Base-by-base conservation (phyloP, 2,888 invertebrate genomes). In the Helobdella robusta region DNA sequence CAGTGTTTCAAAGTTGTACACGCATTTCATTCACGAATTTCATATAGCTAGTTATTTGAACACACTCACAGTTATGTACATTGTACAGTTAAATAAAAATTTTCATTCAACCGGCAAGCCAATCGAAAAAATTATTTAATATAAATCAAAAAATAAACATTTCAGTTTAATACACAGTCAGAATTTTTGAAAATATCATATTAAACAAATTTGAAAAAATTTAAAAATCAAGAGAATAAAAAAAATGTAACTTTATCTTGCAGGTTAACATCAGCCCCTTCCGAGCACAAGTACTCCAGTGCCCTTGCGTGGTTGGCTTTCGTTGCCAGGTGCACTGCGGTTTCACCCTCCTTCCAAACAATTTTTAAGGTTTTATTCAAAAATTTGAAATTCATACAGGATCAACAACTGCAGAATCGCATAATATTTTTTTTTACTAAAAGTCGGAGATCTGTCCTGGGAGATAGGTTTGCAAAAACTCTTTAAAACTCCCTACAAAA, bases 271-370 rank as follows among this genome's bases (percentile, higher is more conserved):
- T 81, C 77, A 28, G 73, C 75, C 40, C 73, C 76, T 52, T 73
- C 69, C 28, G 68, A 72, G 61, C 82, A 78, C 60, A 84, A 74
- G 67, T 78, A 77, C 61, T 82, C 77, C 35, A 83, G 74, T 30
- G 83, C 78, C 59, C 83, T 82, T 58, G 82, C 73, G 69, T 82
- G 82, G 20, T 83, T 84, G 46, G 80, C 78, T 59, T 82, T 82
- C 46, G 83, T 82, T 46, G 83, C 83, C 69, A 83, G 77, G 71
- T 84, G 84, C 48, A 83, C 75, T 4, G 82, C 81, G n/a, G 83
- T 82, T 74, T 84, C 84, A 44, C 83, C 83, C 74, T 82, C 80
- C 83, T 84, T 20, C 18, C n/a, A 46, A 20, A 46, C 46, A 46
- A 2, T 46, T 18, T n/a, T 46, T 46, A 20, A 20, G n/a, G 46